Evolutionary conservation across 2,797 vertebrate genomes (phyloP).

Genomic region (Tokudaia muenninki): DNA sequence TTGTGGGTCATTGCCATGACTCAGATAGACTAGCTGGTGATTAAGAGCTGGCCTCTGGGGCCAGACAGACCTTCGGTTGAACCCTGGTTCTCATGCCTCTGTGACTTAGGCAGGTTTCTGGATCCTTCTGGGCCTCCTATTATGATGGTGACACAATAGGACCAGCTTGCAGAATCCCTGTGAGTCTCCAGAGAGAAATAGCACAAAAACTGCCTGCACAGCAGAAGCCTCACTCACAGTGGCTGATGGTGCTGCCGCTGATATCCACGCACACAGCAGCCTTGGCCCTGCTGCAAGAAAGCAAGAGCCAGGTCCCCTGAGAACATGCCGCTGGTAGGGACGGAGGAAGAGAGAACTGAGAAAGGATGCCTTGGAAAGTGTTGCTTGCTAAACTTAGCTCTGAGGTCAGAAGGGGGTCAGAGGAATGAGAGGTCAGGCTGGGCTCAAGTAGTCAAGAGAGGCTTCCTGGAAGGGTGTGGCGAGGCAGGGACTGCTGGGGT

Average conservation of each 20-base stretch:
- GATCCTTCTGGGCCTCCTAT: not conserved
- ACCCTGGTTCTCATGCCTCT: not conserved
- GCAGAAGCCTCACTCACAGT: accelerated
- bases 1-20: not conserved
- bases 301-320: not conserved
- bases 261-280: accelerated
- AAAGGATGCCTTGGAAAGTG: not conserved
- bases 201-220: accelerated
- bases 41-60: slow-evolving; percentile 2
- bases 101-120: not conserved
- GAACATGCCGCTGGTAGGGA: not conserved
- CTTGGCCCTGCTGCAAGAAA: not conserved
- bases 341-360: not conserved
- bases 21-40: not conserved
- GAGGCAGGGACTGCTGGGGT: not conserved
- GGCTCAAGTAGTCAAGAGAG: not conserved
- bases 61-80: slow-evolving; percentile 44
- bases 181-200: not conserved
- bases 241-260: not conserved
- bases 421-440: not conserved
- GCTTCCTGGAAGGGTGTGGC: not conserved
- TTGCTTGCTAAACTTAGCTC: not conserved
- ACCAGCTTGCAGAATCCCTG: not conserved
- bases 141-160: not conserved
- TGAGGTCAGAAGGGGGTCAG: not conserved